Evolutionary conservation across 2,113 vertebrate genomes (phyloP), one percentile per base, ranked within the genome.

Genomic region (Alaudala cheleensis): DNA sequence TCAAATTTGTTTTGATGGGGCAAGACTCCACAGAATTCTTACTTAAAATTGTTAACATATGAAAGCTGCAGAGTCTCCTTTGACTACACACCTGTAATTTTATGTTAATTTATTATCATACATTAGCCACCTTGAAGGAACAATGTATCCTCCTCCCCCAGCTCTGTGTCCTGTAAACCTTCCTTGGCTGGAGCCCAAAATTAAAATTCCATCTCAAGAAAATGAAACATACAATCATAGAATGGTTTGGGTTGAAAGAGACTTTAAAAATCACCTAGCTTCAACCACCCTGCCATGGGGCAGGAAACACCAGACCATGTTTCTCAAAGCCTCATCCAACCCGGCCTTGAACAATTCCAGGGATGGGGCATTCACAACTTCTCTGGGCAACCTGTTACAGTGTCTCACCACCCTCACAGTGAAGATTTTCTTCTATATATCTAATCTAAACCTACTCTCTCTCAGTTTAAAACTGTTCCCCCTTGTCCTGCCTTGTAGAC

Each of bases 241-340:
- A 76, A 76, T 47, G 15, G 10, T 42, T 61, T 62, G 29, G 34
- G 22, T 37, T 56, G 18, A 60, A 69, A 69, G 17, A 60, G 12
- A 76, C n/a, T 24, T 76, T 54, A 47, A 54, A 69, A 21, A 61
- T 26, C 14, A 53, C 15, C 39, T 14, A 39, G 17, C 22, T 69
- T 51, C 62, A 82, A 60, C 9, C 0, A 0, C 10, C 15, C 39
- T 51, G n/a, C n/a, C 53, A 47, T 3, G 14, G 14, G 47, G 28
- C 60, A 66, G 23, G 20, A n/a, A 61, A n/a, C 40, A 42, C 79
- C 34, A 61, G n/a, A 34, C 18, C 54, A 40, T 3, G 8, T 22
- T 67, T 51, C 47, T 47, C 62, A 82, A 69, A 69, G 34, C 25
- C 49, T 67, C 40, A 64, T 56, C 11, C 40, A 42, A 11, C 7